Evolutionary conservation across 2,113 vertebrate genomes (phyloP), one percentile per base, ranked within the genome.

Genomic region (Lutjanus erythropterus): DNA sequence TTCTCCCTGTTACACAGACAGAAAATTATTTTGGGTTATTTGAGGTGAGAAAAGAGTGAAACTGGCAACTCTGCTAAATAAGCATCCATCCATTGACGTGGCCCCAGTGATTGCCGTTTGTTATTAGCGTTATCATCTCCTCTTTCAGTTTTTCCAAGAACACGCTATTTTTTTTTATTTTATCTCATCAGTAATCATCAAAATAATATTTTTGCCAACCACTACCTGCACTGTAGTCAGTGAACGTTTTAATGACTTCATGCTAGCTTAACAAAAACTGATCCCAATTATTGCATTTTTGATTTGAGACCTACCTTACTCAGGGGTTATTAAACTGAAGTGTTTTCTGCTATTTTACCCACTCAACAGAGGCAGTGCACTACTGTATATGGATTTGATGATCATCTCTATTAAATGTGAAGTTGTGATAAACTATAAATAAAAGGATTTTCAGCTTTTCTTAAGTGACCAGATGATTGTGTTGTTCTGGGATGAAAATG

Each of bases 321-420:
- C 80, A 59, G 78, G 67, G 87, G 84, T 86, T 86, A 91, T 93
- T 86, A 91, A 83, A 85, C 65, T 90, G 39, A 86, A 90, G 85
- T 85, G 84, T 88, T 89, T 91, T 85, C 56, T 79, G 64, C 65
- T 25, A 71, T 81, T 90, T 71, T 66, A 80, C 83, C 73, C 71
- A 80, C 74, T 81, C 61, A 81, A 64, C 58, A 62, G 71, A 85
- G 46, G 61, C 56, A 75, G 46, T 71, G 35, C 71, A 68, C 65
- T 55, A 71, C 55, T 81, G 58, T 66, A 44, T 67, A 74, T 78
- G 58, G 65, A 67, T 84, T 78, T 81, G 71, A 81, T 70, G 41
- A 75, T 76, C 75, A 58, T 81, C 74, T 85, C 53, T 64, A 71
- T 78, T 70, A 81, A 83, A 85, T 23, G 37, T 4, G 12, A 14